Conservation (phyloP, 2,797 vertebrate genomes). For the Muraenolepis orangiensis region DNA sequence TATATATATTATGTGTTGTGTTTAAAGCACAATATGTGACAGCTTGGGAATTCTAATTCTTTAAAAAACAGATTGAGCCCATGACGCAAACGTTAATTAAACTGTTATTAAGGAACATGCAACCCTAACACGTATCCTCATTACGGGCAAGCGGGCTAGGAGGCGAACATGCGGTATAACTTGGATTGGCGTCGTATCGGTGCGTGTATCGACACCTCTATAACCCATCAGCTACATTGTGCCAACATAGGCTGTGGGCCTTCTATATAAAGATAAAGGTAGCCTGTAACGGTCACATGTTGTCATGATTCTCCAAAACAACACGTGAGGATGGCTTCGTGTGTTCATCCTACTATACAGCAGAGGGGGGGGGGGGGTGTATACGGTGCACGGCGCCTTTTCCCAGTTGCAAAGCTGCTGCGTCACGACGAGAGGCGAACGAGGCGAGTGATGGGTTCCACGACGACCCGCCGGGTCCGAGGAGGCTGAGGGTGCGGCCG, state of each 20-base stretch:
- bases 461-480: slow-evolving; percentile 36
- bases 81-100: not conserved
- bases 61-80: not conserved
- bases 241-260: not conserved
- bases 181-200: no score
- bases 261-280: not conserved
- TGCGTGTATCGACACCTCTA: no score
- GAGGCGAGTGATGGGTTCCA: slow-evolving; percentile 46
- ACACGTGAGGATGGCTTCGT: not conserved
- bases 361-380: not conserved
- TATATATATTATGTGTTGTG: not conserved
- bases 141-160: not conserved
- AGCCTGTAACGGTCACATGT: not conserved
- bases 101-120: not conserved
- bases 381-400: slow-evolving; percentile 26
- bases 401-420: slow-evolving; percentile 23
- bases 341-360: no score
- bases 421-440: slow-evolving; percentile 54
- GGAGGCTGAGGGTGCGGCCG: slow-evolving; percentile 58
- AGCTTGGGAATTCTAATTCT: not conserved
- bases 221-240: not conserved
- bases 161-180: no score
- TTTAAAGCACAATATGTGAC: not conserved
- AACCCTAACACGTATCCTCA: not conserved
- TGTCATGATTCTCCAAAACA: not conserved